Base-by-base conservation (phyloP, 1,140 invertebrate genomes). In the Drosophila quadrilineata region DNA sequence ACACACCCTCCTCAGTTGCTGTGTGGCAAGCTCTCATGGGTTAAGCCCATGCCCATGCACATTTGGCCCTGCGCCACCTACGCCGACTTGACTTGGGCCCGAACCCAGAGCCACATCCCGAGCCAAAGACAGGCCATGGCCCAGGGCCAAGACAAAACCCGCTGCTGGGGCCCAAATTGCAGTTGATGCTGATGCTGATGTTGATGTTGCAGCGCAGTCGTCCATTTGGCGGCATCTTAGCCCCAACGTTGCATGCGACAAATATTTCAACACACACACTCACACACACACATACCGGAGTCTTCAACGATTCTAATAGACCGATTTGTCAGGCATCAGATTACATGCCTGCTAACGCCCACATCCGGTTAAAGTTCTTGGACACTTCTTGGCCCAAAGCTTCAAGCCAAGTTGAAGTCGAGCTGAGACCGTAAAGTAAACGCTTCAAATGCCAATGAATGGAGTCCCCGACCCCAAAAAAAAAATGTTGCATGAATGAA, bases 281-380 rank as follows among this genome's bases (percentile, higher is more conserved):
- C n/a, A n/a, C n/a, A n/a, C n/a, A n/a, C n/a, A n/a, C n/a, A n/a
- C n/a, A n/a, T n/a, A n/a, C n/a, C n/a, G n/a, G n/a, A 68, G 73
- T 62, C 68, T 64, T 76, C 75, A 70, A 62, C 85, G 72, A 80
- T 88, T 88, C 85, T 88, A 88, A 88, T 88, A 88, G 85, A 85
- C 85, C 85, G 85, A 88, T 88, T 88, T 88, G 85, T 88, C 85
- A 88, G 85, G 85, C 79, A 88, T 88, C 85, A 88, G 85, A 88
- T 88, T 88, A 88, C 85, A 88, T 85, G 80, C 75, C 76, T 64
- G 80, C 75, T 75, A 82, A 88, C 85, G 85, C 85, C 85, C 85
- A 88, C 85, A 88, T 88, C 85, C 85, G 85, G 85, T 85, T 17
- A 17, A 35, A 12, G 38, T 28, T 43, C 62, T 40, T 69, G 77